Base-by-base conservation (phyloP, 2,113 vertebrate species). In the Archocentrus centrarchus region DNA sequence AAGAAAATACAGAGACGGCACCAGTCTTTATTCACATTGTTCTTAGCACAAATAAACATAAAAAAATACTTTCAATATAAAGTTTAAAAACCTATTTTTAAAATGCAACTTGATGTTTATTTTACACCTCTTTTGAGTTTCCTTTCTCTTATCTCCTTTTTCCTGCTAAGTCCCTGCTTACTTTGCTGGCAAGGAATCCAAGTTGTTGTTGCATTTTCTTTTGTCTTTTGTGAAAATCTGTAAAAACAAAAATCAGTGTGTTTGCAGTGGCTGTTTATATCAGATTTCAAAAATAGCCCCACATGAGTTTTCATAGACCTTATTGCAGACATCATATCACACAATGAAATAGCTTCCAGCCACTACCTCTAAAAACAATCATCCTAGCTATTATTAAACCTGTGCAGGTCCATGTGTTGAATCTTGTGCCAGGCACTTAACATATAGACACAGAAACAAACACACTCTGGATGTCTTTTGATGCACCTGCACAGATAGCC, bases 401-500 rank as follows among this genome's bases (percentile, higher is more conserved):
- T 59, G 58, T 1, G 5, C 58, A 60, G 30, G 70, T 82, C 11
- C 44, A 24, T 79, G 62, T 75, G 47, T 30, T 13, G 18, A 50
- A 13, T 63, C 9, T 7, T 2, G 4, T 30, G 35, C 73, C 73
- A 73, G 5, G 59, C 77, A 60, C 30, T 61, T 27, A 44, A 84
- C 59, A 82, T 30, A 55, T 3, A 73, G 39, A 79, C 27, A 0
- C 57, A 47, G 58, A 80, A n/a, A 78, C 76, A 83, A 41, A 77
- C 17, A 44, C 24, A 76, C 39, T 22, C 44, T 24, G 11, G 59
- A 86, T 39, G 27, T 84, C 47, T 86, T 77, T 15, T 2, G 73
- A 76, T 77, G 76, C 89, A 92, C 77, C 64, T 90, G 83, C 50
- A 27, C 60, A 62, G 73, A 32, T 15, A 39, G 32, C 17, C 44